Percentiles rank a stretch among this genome's conserved stretches.
Evolutionary conservation across 2,888 invertebrate species (phyloP).

Genomic region (Agonopterix alstromeriana): DNA sequence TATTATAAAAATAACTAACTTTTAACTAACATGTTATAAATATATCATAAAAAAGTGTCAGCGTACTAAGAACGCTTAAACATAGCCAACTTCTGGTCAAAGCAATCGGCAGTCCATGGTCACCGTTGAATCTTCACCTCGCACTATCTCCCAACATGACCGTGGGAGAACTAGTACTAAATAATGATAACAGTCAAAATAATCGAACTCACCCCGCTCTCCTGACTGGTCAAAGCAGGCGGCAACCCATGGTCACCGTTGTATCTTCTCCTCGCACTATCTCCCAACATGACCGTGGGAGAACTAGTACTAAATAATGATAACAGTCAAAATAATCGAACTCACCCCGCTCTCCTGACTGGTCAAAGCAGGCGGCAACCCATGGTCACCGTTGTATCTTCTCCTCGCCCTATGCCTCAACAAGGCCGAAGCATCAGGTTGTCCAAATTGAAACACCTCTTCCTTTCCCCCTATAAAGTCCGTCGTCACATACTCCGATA

Average conservation of each 20-base stretch:
- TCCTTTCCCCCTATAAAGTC: constrained; percentile 52
- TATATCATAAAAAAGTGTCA: too few species aligned
- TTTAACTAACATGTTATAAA: too few species aligned
- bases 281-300: constrained; percentile 71
- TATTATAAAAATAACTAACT: too few species aligned
- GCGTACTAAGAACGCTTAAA: too few species aligned
- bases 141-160: too few species aligned
- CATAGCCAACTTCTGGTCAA: too few species aligned
- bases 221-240: constrained; percentile 61
- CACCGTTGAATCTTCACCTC: too few species aligned
- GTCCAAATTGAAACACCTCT: constrained; percentile 74
- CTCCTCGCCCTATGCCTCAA: constrained; percentile 66
- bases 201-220: constrained; percentile 67
- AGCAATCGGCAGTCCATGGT: too few species aligned
- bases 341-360: constrained; percentile 76
- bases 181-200: too few species aligned
- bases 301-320: constrained; percentile 21
- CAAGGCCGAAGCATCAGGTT: constrained; percentile 76
- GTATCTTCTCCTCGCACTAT: constrained; percentile 58
- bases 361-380: constrained; percentile 53
- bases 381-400: constrained; percentile 62
- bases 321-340: constrained; percentile 7
- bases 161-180: too few species aligned
- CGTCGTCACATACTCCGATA: constrained; percentile 22
- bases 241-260: constrained; percentile 63